Evolutionary conservation across 92 coral and sea anemone species (phyloP), one percentile per base, ranked within the genome.

Genomic region (Actinostola sp.): DNA sequence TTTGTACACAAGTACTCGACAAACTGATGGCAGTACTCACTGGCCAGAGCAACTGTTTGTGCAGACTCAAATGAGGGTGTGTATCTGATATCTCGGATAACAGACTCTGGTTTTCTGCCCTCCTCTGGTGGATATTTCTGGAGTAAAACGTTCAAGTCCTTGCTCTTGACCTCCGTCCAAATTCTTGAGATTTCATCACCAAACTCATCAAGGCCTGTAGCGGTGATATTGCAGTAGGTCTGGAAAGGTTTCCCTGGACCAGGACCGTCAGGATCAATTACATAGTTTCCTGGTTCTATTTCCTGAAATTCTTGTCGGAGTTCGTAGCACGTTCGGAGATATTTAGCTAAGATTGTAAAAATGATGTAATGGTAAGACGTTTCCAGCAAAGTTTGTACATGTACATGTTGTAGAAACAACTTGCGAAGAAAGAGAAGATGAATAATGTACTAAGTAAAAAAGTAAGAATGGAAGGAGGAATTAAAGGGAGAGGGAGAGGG

Each of bases 241-340:
- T 45, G 44, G 55, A 51, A 68, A 0, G 88, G 80, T 44, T 75
- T 67, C 28, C 83, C 60, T 0, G 90, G 89, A n/a, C 97, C 97
- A 0, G 97, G 78, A 15, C 92, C 97, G 68, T 90, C 97, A 35
- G 91, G 77, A 83, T 90, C 97, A n/a, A 90, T 73, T 17, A 88
- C 80, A 63, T 84, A 76, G 71, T 80, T 58, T 0, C 67, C 16
- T 41, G 80, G 63, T 17, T 75, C 81, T 52, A 75, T 66, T 19
- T 63, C 72, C 6, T 38, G 61, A 20, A 33, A 12, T 52, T 63
- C 71, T 35, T 32, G 73, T 36, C 72, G 72, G 36, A 71, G 33
- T 31, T 61, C 56, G 38, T 83, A 83, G 36, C 97, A 90, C 21
- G 81, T 79, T 19, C 71, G 57, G 1, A 16, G 48, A 49, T 62